Evolutionary conservation across 2,113 vertebrate species (phyloP), one percentile per base, ranked within the genome.

Genomic region (Columba livia): DNA sequence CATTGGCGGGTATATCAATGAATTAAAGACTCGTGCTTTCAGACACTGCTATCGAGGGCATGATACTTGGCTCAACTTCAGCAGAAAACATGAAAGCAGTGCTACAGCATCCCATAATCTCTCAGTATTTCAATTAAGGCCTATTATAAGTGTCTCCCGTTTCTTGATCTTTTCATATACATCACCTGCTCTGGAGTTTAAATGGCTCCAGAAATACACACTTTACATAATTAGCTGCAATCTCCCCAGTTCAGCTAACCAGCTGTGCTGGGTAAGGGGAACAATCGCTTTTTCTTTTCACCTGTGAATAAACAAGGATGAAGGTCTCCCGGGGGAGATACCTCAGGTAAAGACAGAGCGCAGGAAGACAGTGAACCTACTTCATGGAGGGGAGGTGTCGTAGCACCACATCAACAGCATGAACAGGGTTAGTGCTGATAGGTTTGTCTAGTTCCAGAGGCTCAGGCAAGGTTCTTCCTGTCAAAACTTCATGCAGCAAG

Each of bases 331-430:
- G 65, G 21, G 20, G 82, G 90, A 93, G 64, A 87, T 26, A 83
- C 75, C 50, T 81, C 86, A 69, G 85, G 70, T 44, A 92, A 90
- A 97, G 88, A 95, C 56, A 96, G 90, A 88, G 85, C 48, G 75
- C 79, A 80, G 79, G 95, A 88, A 97, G 94, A 96, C 66, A 94
- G 74, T 92, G 91, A 96, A 95, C 99, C 98, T 98, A 99, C 99
- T 99, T 99, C 99, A 99, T 99, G 94, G 99, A 99, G 94, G 99
- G 99, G 67, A 99, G 98, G 98, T 99, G 99, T 97, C 99, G 98
- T 97, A 99, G 98, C 96, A 99, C 99, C 97, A 99, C 99, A 74
- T 99, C 99, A 72, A 99, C 99, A 11, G 99, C 99, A 82, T 99
- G 99, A 47, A 99, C 99, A 56, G 99, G 99, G 98, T 99, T 99